Evolutionary conservation across 2,888 invertebrate genomes (phyloP).

Genomic region (Drosophila anceps): DNA sequence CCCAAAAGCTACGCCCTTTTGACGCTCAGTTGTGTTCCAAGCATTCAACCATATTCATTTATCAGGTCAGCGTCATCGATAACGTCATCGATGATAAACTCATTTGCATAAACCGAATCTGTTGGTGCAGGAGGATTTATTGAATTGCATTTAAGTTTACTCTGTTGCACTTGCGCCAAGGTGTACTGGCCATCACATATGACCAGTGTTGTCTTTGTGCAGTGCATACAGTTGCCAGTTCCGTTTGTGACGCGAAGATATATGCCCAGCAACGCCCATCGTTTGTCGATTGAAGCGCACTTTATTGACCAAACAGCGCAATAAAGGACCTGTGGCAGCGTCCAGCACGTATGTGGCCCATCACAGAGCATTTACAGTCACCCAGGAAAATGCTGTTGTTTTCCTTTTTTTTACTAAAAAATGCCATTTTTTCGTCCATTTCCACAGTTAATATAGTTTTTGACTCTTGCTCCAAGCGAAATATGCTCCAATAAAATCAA

Average conservation of each 20-base stretch:
- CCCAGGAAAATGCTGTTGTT: background rate
- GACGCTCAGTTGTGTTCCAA: background rate
- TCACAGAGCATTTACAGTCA: background rate
- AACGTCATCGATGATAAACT: too few species aligned
- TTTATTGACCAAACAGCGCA: slow-evolving; percentile 2
- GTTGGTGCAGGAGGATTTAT: background rate
- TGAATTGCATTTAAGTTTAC: background rate
- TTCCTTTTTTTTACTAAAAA: too few species aligned
- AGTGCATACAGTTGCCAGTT: background rate
- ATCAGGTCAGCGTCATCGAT: background rate
- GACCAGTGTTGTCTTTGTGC: background rate
- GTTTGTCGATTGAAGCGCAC: background rate
- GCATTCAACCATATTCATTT: background rate
- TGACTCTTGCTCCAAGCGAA: background rate
- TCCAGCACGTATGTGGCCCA: background rate
- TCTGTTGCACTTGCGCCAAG: background rate
- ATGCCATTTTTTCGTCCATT: background rate
- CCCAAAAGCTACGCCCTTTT: background rate
- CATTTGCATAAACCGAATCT: background rate
- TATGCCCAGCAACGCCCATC: background rate
- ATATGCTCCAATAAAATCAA: background rate
- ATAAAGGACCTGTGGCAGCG: background rate
- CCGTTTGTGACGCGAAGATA: background rate
- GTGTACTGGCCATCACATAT: background rate
- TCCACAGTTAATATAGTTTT: background rate